Percentiles rank a stretch among this genome's conserved stretches.
phyloP scores from a whole-genome alignment of 2,113 vertebrate species.

The Saguinus imperator region DNA sequence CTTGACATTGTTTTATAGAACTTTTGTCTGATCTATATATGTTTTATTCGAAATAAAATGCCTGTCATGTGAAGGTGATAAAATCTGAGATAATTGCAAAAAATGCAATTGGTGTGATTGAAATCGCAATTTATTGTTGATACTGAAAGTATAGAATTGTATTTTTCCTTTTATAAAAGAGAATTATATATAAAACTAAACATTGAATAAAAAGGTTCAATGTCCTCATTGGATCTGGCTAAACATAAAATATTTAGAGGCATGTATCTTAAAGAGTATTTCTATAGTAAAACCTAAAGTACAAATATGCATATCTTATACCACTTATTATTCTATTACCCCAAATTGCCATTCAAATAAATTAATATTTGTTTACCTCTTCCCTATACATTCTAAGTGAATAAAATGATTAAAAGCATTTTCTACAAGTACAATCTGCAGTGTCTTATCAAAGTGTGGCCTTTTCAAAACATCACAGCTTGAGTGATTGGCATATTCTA shows the following conservation, averaged over 20 bases:
- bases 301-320: constrained; percentile 11
- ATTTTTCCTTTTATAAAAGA: neutral
- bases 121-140: neutral
- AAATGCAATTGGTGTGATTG: neutral
- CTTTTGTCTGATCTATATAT: neutral
- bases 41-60: constrained; percentile 21
- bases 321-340: neutral
- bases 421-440: neutral
- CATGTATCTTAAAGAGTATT: neutral
- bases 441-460: neutral
- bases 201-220: neutral
- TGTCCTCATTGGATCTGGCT: neutral
- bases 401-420: constrained; percentile 21
- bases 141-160: neutral
- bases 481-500: constrained; percentile 11
- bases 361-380: constrained; percentile 18
- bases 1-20: constrained; percentile 24
- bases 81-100: neutral
- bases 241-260: constrained; percentile 27
- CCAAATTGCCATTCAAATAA: constrained; percentile 43
- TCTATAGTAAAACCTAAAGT: constrained; percentile 22
- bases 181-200: neutral
- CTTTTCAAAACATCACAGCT: constrained; percentile 47
- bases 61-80: neutral
- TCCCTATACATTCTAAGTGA: neutral